Percentiles rank a stretch among this genome's conserved stretches.
These are phyloP conservation scores for Tachina lurida DNA, from an alignment of 2,888 invertebrate species.

Conservation along the genomic window DNA sequence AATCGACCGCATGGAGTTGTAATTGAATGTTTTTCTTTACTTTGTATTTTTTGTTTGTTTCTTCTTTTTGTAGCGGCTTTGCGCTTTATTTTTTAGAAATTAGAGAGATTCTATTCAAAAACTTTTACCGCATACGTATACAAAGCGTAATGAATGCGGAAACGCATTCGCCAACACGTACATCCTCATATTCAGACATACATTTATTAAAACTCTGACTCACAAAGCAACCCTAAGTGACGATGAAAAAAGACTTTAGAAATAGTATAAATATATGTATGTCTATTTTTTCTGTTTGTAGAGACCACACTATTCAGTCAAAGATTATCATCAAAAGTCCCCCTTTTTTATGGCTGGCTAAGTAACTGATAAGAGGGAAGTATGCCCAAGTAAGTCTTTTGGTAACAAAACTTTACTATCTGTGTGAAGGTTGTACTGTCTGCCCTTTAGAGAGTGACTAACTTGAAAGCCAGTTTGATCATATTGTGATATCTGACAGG, in stretches of 20 bases:
- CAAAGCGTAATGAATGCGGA: constrained; percentile 33
- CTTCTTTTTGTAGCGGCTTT: not conserved
- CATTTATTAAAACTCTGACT: not conserved
- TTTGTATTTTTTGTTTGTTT: too few relatives aligned
- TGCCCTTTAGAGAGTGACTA: too few relatives aligned
- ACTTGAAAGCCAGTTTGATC: too few relatives aligned
- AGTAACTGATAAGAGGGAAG: constrained; percentile 24
- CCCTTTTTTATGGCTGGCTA: constrained; percentile 6
- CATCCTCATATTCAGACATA: constrained; percentile 20
- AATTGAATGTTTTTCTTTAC: constrained; percentile 52
- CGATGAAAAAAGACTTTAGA: constrained; percentile 30
- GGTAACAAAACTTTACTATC: not conserved
- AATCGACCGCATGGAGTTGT: constrained; percentile 60
- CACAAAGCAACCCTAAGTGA: constrained; percentile 50
- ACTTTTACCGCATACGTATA: not conserved
- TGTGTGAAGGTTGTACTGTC: too few relatives aligned
- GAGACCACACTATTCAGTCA: constrained; percentile 49
- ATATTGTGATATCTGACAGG: too few relatives aligned
- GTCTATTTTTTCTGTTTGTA: not conserved
- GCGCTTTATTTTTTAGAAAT: constrained; percentile 34
- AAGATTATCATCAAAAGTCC: constrained; percentile 56
- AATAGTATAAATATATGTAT: not conserved
- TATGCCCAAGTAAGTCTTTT: not conserved
- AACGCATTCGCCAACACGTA: constrained; percentile 35
- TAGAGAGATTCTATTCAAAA: constrained; percentile 51